Percentiles rank a stretch among this genome's conserved stretches.
These are phyloP conservation scores for Alcedo quadribrachys DNA, from an alignment of 2,797 vertebrate species.

Conservation along the genomic window DNA sequence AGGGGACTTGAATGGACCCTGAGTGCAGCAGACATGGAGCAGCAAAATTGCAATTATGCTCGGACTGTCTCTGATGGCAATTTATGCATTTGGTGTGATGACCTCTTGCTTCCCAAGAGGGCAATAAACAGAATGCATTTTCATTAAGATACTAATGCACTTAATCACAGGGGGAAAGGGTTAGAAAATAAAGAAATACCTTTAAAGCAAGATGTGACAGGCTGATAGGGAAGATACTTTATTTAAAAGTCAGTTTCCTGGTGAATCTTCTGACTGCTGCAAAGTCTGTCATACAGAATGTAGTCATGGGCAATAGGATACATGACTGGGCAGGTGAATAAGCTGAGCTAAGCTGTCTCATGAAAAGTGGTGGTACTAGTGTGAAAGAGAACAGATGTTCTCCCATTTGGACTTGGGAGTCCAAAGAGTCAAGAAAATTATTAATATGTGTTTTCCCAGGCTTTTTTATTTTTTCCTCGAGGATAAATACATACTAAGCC, in stretches of 20 bases:
- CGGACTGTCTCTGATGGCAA: slow-evolving; percentile 82
- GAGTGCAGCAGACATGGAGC: slow-evolving; percentile 74
- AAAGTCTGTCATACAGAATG: background rate
- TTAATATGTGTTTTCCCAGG: background rate
- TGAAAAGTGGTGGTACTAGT: background rate
- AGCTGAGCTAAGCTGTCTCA: slow-evolving; percentile 19
- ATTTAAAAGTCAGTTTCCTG: slow-evolving; percentile 65
- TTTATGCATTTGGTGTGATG: slow-evolving; percentile 83
- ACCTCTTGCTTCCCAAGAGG: slow-evolving; percentile 82
- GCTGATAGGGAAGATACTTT: slow-evolving; percentile 62
- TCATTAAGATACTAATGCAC: slow-evolving; percentile 88
- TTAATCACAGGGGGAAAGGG: slow-evolving; percentile 83
- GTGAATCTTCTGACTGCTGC: slow-evolving; percentile 10
- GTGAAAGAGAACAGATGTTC: background rate
- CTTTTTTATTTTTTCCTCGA: background rate
- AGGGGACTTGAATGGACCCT: slow-evolving; percentile 77
- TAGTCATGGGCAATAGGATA: background rate
- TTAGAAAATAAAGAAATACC: slow-evolving; percentile 77
- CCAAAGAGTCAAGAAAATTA: background rate
- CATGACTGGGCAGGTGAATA: background rate
- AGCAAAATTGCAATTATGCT: slow-evolving; percentile 84
- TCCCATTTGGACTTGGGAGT: background rate
- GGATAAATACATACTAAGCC: background rate
- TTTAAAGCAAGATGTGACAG: slow-evolving; percentile 72
- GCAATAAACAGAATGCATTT: slow-evolving; percentile 86